A percentile compares a stretch with the other conserved stretches of the same genome.
Evolutionary conservation across 2,888 invertebrate species (phyloP).

Genomic region (Masnerella sp.): DNA sequence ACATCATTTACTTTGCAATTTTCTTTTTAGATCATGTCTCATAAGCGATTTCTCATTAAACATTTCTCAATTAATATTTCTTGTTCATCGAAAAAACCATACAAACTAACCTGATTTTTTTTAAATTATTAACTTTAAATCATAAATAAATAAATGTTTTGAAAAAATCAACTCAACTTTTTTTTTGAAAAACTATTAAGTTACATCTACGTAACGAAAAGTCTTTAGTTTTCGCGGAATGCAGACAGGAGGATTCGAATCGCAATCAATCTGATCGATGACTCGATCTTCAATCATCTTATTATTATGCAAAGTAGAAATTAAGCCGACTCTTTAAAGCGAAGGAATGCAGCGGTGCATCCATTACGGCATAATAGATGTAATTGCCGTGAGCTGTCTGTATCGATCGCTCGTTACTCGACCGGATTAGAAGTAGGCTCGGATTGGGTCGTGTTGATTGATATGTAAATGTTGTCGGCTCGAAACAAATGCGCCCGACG

Average conservation of each 20-base stretch:
- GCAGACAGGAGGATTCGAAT: constrained; percentile 1
- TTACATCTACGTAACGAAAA: too few relatives aligned
- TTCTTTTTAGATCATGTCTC: too few relatives aligned
- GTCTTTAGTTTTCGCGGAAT: too few relatives aligned
- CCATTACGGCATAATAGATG: constrained; percentile 51
- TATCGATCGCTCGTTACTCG: constrained; percentile 51
- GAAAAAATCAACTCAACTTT: too few relatives aligned
- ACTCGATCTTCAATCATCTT: constrained; percentile 20
- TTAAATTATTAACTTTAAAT: too few relatives aligned
- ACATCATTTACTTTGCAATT: too few relatives aligned
- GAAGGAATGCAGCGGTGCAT: constrained; percentile 35
- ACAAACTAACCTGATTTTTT: too few relatives aligned
- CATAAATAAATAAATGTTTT: too few relatives aligned
- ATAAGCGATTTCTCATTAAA: too few relatives aligned
- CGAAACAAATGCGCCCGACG: background rate
- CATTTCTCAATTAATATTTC: too few relatives aligned
- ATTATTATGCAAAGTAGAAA: constrained; percentile 48
- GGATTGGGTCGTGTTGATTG: constrained; percentile 39
- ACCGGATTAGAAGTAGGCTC: constrained; percentile 36
- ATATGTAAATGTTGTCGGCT: constrained; percentile 38
- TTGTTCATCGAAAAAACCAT: too few relatives aligned
- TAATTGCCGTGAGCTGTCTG: constrained; percentile 48
- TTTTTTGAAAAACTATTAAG: too few relatives aligned
- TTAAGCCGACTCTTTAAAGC: constrained; percentile 34
- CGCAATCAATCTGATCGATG: constrained; percentile 23